Evolutionary conservation across 1,140 invertebrate species (phyloP).

Genomic region (Lordiphosa stackelbergi): DNA sequence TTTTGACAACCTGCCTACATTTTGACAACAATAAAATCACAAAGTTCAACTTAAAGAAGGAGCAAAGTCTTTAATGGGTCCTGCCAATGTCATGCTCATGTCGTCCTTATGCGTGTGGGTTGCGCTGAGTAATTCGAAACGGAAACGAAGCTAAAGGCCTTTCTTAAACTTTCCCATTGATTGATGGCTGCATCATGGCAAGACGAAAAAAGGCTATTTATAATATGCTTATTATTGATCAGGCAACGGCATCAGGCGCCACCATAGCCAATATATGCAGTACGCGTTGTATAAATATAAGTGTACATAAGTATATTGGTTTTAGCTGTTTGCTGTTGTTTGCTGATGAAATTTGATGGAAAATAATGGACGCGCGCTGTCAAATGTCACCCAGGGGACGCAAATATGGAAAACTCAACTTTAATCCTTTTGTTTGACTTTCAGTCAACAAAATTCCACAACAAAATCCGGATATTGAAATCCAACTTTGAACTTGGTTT

Average conservation of each 20-base stretch:
- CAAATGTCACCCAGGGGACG: no score
- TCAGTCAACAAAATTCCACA: no score
- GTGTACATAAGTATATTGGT: slow-evolving; percentile 47
- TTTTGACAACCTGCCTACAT: slow-evolving; percentile 34
- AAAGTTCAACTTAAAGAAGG: slow-evolving; percentile 10
- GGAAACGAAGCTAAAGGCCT: slow-evolving; percentile 24
- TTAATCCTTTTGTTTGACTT: no score
- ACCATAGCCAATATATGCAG: slow-evolving; percentile 38
- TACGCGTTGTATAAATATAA: neutral
- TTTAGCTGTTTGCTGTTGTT: slow-evolving; percentile 37
- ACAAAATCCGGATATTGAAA: neutral
- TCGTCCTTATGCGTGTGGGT: slow-evolving; percentile 19
- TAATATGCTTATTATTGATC: slow-evolving; percentile 71
- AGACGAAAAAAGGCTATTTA: slow-evolving; percentile 58
- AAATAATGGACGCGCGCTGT: slow-evolving; percentile 53
- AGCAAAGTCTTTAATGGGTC: slow-evolving; percentile 9
- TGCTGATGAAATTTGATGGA: slow-evolving; percentile 66
- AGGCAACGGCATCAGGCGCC: slow-evolving; percentile 23
- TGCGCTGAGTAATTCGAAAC: slow-evolving; percentile 50
- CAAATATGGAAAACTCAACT: no score
- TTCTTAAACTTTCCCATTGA: slow-evolving; percentile 15
- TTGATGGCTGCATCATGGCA: slow-evolving; percentile 14
- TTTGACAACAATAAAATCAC: neutral
- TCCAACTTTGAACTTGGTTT: neutral
- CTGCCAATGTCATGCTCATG: slow-evolving; percentile 21